phyloP scores from a whole-genome alignment of 2,113 vertebrate species.

The Myodes glareolus region DNA sequence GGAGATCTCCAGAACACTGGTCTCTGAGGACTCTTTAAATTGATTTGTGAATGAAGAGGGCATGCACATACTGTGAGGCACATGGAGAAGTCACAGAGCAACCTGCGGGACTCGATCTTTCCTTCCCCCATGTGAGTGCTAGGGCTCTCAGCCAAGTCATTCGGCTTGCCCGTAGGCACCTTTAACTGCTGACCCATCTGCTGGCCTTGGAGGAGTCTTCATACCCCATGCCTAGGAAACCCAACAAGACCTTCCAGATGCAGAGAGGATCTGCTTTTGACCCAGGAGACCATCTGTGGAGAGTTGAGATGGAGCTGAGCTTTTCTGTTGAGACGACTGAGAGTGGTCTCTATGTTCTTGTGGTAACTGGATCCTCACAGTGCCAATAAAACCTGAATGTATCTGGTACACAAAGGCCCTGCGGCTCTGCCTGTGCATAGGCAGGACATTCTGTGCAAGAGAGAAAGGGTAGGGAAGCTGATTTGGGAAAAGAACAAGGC shows the following conservation, averaged over 20 bases:
- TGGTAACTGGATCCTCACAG: not conserved
- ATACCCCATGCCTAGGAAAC: not conserved
- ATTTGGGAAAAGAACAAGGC: not conserved
- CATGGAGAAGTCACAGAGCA: too few species aligned
- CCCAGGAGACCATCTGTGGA: not conserved
- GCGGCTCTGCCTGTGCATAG: fast-evolving
- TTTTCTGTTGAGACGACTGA: fast-evolving
- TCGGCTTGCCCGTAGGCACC: not conserved
- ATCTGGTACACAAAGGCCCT: not conserved
- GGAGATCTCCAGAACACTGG: not conserved
- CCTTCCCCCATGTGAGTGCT: too few species aligned
- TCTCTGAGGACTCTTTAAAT: not conserved
- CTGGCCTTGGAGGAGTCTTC: not conserved
- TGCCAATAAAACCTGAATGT: not conserved
- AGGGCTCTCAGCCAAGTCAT: not conserved
- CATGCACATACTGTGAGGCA: too few species aligned
- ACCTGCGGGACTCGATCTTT: not conserved
- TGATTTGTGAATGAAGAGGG: not conserved
- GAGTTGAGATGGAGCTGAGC: not conserved
- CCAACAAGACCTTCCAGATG: not conserved
- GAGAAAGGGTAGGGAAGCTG: not conserved
- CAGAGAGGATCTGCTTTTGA: not conserved
- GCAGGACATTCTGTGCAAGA: not conserved
- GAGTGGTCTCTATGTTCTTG: not conserved
- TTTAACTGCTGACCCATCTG: not conserved